These are phyloP conservation scores for Echeneis naucrates DNA, from an alignment of 2,797 vertebrate species.

Conservation along the genomic window DNA sequence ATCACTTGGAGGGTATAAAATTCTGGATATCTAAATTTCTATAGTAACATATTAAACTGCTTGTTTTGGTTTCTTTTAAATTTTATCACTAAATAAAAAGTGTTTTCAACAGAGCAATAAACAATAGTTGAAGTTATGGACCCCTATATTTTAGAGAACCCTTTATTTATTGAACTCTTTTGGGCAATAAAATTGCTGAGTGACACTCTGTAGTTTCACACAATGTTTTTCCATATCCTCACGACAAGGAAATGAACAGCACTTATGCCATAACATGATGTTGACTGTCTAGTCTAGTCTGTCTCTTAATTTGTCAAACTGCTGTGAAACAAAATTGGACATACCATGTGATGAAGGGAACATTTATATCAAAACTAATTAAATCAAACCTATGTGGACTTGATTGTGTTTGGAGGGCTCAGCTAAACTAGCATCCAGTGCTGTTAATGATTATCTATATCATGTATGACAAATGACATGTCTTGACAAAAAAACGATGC, in stretches of 20 bases:
- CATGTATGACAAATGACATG: constrained; percentile 30
- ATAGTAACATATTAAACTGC: neutral
- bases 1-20: neutral
- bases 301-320: neutral
- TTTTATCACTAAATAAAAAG: constrained; percentile 18
- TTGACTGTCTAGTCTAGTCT: no score
- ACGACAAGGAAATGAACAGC: constrained; percentile 26
- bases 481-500: constrained; percentile 27
- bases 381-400: no score
- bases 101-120: constrained; percentile 45
- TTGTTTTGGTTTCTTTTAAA: constrained; percentile 6
- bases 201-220: constrained; percentile 40
- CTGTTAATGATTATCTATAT: constrained; percentile 32
- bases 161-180: constrained; percentile 51
- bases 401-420: constrained; percentile 28
- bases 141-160: constrained; percentile 53
- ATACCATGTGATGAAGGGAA: neutral
- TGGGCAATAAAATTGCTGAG: constrained; percentile 51
- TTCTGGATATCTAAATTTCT: neutral
- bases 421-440: constrained; percentile 40
- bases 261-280: constrained; percentile 22
- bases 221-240: constrained; percentile 28
- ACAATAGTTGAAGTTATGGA: constrained; percentile 46
- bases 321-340: neutral
- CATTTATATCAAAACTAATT: no score